Evolutionary conservation across 2,797 vertebrate genomes (phyloP), one percentile per base, ranked within the genome.

Genomic region (Graptemys geographica): DNA sequence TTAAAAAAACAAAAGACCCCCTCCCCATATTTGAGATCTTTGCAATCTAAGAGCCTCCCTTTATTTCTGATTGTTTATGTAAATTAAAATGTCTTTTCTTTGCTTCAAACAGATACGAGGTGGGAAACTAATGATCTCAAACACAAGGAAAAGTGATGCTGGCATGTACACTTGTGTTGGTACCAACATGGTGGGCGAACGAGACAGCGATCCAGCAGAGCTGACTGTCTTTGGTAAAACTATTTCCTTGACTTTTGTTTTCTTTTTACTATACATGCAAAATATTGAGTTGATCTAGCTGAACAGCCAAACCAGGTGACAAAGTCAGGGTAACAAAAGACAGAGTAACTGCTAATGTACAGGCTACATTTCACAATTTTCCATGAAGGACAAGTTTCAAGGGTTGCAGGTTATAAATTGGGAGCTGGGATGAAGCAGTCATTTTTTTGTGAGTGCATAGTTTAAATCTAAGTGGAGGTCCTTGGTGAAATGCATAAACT

Each of bases 51-150:
- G 19, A 49, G 25, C 28, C 15, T 78, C 44, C 27, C 44, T 78
- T 9, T 74, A 8, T 81, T 8, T 53, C 41, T 47, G 51, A 76
- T 76, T 93, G 85, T 3, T 23, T 65, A 65, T 72, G n/a, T 72
- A 10, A 37, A 37, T 37, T 37, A 91, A 91, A 72, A 5, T 9
- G 0, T 1, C 1, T 55, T 86, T 37, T 7, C 10, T 92, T 94
- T 52, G 27, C 92, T 96, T 96, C 87, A 72, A 94, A 94, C 92
- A 99, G 99, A 99, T 99, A 87, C 99, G 99, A 91, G 99, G 99
- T 97, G 99, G 99, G 33, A 99, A 99, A 96, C 98, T 99, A 89
- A 99, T 99, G 99, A 99, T 99, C 96, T 99, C 99, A 88, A 99
- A 99, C 96, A 99, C 99, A 33, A 99, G 98, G 62, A 99, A 99